Conservation (phyloP, 2,888 invertebrate species). For the Drosophila mayaguana region DNA sequence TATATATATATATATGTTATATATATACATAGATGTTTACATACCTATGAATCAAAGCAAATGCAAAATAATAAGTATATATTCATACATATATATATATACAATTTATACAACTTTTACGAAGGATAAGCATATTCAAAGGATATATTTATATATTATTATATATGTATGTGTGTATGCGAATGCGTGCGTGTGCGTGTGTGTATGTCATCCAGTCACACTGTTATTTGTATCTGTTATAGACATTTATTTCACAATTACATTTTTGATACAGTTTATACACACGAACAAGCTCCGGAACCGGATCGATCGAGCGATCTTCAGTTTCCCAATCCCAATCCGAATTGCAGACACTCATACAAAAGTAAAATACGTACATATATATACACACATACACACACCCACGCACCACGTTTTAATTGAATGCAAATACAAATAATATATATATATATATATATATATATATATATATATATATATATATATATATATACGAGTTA, state of each 20-base stretch:
- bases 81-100: slow-evolving; percentile 22
- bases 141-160: slow-evolving; percentile 63
- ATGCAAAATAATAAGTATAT: slow-evolving; percentile 56
- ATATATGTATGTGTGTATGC: slow-evolving; percentile 55
- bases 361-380: neutral
- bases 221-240: slow-evolving; percentile 64
- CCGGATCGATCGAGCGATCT: neutral
- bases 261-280: slow-evolving; percentile 68
- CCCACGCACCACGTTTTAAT: slow-evolving; percentile 8
- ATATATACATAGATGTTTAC: slow-evolving; percentile 29
- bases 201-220: slow-evolving; percentile 46
- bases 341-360: slow-evolving; percentile 6
- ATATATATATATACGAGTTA: slow-evolving; percentile 12
- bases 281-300: slow-evolving; percentile 11
- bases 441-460: slow-evolving; percentile 1
- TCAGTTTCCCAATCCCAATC: neutral
- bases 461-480: too few relatives aligned
- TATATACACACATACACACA: slow-evolving; percentile 8
- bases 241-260: slow-evolving; percentile 38
- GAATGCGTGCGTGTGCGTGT: slow-evolving; percentile 10
- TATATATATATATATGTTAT: slow-evolving; percentile 26
- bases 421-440: slow-evolving; percentile 18
- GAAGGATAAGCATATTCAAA: slow-evolving; percentile 66
- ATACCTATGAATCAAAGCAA: slow-evolving; percentile 29
- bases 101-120: slow-evolving; percentile 77